Evolutionary conservation across 2,113 vertebrate genomes (phyloP), one percentile per base, ranked within the genome.

Genomic region (Scolopax mira): DNA sequence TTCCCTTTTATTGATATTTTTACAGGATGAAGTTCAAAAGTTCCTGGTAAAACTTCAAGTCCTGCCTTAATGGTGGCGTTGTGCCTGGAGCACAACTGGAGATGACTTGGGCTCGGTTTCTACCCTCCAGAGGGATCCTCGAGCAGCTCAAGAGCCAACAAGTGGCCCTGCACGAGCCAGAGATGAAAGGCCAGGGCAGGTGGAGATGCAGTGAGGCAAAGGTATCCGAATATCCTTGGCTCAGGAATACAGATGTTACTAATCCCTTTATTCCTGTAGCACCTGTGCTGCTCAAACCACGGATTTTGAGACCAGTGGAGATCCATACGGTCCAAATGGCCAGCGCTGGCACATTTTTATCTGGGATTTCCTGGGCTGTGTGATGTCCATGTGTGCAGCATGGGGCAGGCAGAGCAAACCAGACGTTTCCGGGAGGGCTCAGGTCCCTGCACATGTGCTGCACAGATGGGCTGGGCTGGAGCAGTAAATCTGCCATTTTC

Each of bases 401-500:
- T 0, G 1, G 79, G 0, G 5, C 79, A 86, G 79, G 90, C 83
- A 74, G 77, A 18, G 69, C 1, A 28, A 79, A n/a, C 65, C 95
- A 87, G 92, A 81, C 9, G 0, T 77, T 95, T 90, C 88, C 9
- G 42, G 60, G 73, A 74, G 66, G 79, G 69, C 91, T 95, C 65
- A 35, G 77, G 62, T 58, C 86, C 77, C 80, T n/a, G 39, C 72
- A 93, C 96, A 96, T 92, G 96, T 97, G 96, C 83, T 74, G 77
- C 90, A 71, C 95, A 95, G 72, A 90, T 93, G 93, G 82, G 72
- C 78, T 55, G 70, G 62, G 74, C 94, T 65, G 64, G 84, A 27
- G 57, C 73, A 52, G 85, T 84, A 94, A 93, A 95, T 94, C 79
- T 97, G 88, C 92, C 88, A 74, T 81, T 94, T 57, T 24, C 60